Evolutionary conservation across 2,888 invertebrate genomes (phyloP), one percentile per base, ranked within the genome.

Genomic region (Colletes collaris): DNA sequence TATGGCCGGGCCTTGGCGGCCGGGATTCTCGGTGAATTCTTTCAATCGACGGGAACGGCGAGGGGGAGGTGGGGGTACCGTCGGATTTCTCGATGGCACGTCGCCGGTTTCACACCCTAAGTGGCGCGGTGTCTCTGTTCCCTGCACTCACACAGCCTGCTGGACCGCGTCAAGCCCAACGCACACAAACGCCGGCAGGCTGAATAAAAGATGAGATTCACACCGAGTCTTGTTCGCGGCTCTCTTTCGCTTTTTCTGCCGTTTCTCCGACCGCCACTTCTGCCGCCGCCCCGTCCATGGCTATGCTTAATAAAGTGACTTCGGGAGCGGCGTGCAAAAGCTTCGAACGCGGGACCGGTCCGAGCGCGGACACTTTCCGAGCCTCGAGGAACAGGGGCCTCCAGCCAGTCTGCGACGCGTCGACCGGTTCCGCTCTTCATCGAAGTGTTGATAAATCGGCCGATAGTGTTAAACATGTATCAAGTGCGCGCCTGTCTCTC

Each of bases 201-300:
- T 89, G 90, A 91, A 91, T 91, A 91, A 91, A 90, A 91, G 91
- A 91, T 91, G 91, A 91, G 91, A 90, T 91, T 91, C 91, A 92
- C 91, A 92, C 91, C 90, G 91, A 87, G 86, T 82, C 89, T 88
- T 89, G 89, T 90, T 88, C 90, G 89, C 89, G 89, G 87, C 88
- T 72, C 86, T 85, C 87, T 87, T 89, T 89, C 81, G 84, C 81
- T 88, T 89, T 87, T 89, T 89, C 89, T 87, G 84, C 85, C 83
- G 87, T 79, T 87, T 74, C 85, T 83, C 82, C 72, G 77, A 64
- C 67, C 69, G 77, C 67, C 78, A 53, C 58, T 58, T 64, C 75
- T 65, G 69, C 76, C 80, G 40, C 60, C 64, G 65, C 69, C 62
- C 50, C 19, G 59, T 74, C 79, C 74, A 69, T 52, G 27, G 76